phyloP scores from a whole-genome alignment of 2,888 invertebrate genomes.

The Rotaria socialis region DNA sequence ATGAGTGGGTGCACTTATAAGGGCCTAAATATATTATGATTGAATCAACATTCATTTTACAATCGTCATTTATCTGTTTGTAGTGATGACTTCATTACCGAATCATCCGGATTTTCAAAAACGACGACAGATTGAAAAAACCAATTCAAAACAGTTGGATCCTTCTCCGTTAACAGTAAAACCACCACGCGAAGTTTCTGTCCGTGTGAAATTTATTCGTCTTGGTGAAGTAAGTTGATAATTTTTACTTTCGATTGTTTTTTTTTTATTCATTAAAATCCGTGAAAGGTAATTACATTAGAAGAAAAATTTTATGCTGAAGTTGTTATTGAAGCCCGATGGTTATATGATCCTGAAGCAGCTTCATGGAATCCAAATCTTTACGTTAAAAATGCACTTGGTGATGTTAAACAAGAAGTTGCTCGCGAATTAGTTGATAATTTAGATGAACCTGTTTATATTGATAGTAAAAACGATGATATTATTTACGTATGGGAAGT shows the following conservation, averaged over 20 bases:
- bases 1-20: no score
- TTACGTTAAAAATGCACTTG: conserved; percentile 27
- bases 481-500: conserved; percentile 13
- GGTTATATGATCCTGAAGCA: conserved; percentile 23
- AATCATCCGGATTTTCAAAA: neutral
- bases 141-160: neutral
- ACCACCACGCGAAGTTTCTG: conserved; percentile 6
- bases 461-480: neutral
- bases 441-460: neutral
- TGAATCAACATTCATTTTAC: no score
- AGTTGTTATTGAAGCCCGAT: conserved; percentile 33
- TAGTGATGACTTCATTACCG: neutral
- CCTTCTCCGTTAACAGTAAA: neutral
- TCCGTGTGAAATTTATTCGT: conserved; percentile 33
- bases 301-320: conserved; percentile 33
- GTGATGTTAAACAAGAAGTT: conserved; percentile 33
- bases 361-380: conserved; percentile 30
- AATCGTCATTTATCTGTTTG: neutral
- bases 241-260: neutral
- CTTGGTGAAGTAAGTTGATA: conserved; percentile 9
- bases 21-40: no score
- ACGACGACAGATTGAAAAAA: neutral
- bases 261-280: neutral
- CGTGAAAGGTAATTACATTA: neutral
- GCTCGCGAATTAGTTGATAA: neutral